phyloP scores from a whole-genome alignment of 2,113 vertebrate species.

The Phycodurus eques region DNA sequence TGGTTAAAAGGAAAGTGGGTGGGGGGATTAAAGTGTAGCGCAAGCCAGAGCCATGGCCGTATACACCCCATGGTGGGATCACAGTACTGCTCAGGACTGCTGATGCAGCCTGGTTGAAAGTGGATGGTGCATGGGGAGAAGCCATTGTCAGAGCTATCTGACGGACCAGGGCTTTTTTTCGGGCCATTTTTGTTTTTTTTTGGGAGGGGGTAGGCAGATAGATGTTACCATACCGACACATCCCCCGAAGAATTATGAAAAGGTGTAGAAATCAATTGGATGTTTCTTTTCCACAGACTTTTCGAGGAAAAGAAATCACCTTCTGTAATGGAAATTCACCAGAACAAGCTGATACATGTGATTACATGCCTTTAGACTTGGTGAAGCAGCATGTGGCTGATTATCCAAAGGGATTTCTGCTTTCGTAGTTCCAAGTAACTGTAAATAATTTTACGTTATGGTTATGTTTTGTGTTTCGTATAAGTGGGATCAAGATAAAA shows the following conservation, averaged over 20 bases:
- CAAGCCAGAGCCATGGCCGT: constrained; percentile 51
- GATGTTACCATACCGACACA: constrained; percentile 36
- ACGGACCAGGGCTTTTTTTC: constrained; percentile 18
- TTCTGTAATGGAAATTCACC: background rate
- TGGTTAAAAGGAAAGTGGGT: constrained; percentile 63
- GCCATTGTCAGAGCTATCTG: constrained; percentile 27
- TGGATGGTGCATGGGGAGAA: constrained; percentile 31
- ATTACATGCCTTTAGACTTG: background rate
- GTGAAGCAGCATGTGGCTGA: background rate
- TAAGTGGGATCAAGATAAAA: too few relatives aligned
- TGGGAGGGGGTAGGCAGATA: constrained; percentile 19
- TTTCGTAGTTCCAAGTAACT: background rate
- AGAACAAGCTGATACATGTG: background rate
- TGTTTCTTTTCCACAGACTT: background rate
- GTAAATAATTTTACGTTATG: background rate
- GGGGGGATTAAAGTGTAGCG: constrained; percentile 64
- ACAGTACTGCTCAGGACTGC: constrained; percentile 60
- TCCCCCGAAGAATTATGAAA: constrained; percentile 54
- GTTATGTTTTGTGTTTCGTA: too few relatives aligned
- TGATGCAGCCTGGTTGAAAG: constrained; percentile 58
- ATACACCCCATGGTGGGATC: constrained; percentile 66
- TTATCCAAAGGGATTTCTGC: background rate
- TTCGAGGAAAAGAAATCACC: background rate
- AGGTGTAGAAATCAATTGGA: constrained; percentile 67
- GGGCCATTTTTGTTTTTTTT: constrained; percentile 25